These are phyloP conservation scores for Simalia tracyae DNA, from an alignment of 2,797 vertebrate genomes.

Conservation along the genomic window DNA sequence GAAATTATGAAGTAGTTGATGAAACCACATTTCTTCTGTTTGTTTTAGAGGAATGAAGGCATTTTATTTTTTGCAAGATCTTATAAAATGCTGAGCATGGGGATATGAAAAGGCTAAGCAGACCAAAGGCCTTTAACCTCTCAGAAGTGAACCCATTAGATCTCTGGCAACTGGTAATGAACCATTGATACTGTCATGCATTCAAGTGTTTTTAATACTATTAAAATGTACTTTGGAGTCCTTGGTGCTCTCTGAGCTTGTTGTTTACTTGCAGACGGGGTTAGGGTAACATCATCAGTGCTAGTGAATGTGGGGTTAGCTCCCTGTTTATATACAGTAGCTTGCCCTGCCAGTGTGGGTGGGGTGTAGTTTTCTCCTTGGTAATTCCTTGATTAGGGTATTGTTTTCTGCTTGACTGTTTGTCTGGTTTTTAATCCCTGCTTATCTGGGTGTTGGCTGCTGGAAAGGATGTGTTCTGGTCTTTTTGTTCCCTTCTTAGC, in stretches of 20 bases:
- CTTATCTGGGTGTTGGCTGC: not conserved
- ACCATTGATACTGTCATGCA: conserved; percentile 27
- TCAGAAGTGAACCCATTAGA: conserved; percentile 37
- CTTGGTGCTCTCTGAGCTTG: not conserved
- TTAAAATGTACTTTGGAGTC: conserved; percentile 37
- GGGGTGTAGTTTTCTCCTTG: not conserved
- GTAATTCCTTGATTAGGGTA: not conserved
- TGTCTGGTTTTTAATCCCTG: not conserved
- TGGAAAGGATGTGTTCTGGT: not conserved
- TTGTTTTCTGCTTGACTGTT: not conserved
- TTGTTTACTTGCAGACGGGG: not conserved
- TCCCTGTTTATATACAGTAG: not conserved
- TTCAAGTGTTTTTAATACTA: conserved; percentile 30
- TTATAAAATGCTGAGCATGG: conserved; percentile 34
- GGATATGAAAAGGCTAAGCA: conserved; percentile 38
- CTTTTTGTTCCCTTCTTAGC: not conserved
- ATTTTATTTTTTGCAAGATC: conserved; percentile 44
- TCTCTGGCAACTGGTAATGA: conserved; percentile 46
- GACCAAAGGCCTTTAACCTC: conserved; percentile 23
- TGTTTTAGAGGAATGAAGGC: conserved; percentile 18
- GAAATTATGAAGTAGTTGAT: conserved; percentile 8
- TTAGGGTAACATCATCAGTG: not conserved
- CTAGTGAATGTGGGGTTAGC: not conserved
- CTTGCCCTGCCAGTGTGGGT: not conserved
- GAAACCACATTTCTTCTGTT: conserved; percentile 28